Evolutionary conservation across 2,888 invertebrate species (phyloP), one percentile per base, ranked within the genome.

Genomic region (Tipula confusa): DNA sequence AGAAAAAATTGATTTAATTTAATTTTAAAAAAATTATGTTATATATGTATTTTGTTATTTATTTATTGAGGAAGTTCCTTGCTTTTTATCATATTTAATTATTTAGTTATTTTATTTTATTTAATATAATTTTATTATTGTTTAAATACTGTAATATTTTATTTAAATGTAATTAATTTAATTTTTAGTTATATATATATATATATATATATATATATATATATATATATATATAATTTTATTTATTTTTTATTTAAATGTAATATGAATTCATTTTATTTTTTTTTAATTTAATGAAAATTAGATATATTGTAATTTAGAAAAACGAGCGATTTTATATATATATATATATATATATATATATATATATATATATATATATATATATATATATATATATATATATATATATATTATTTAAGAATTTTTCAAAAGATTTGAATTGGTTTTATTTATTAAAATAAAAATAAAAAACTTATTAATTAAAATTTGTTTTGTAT

Each of bases 81-180:
- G 64, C 24, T 64, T 64, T 64, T n/a, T n/a, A n/a, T n/a, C n/a
- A n/a, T n/a, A 15, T 43, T 43, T 64, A 43, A n/a, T 43, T 48
- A 64, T 18, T 64, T 64, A 64, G 64, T 64, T 64, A 64, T 64
- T 64, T 64, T 64, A 24, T 64, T 64, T 48, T 64, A 64, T 64
- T 64, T 64, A n/a, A 64, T 64, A 64, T 64, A 64, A 64, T 64
- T n/a, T 64, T 64, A 64, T 64, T 64, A 64, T 64, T 64, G 64
- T 64, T 64, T 64, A 64, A 64, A 64, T 64, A 64, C 15, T 64
- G 64, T 43, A 15, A 43, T 64, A 64, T 64, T 64, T 64, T 64
- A 48, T 48, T 48, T 48, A 48, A 48, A 18, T 48, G 15, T 48
- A 48, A 48, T 48, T 64, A 64, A 64, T 64, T 64, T 64, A 64